These are phyloP conservation scores for Pollenia griseotomentosa DNA, from an alignment of 2,888 invertebrate species.

Conservation along the genomic window DNA sequence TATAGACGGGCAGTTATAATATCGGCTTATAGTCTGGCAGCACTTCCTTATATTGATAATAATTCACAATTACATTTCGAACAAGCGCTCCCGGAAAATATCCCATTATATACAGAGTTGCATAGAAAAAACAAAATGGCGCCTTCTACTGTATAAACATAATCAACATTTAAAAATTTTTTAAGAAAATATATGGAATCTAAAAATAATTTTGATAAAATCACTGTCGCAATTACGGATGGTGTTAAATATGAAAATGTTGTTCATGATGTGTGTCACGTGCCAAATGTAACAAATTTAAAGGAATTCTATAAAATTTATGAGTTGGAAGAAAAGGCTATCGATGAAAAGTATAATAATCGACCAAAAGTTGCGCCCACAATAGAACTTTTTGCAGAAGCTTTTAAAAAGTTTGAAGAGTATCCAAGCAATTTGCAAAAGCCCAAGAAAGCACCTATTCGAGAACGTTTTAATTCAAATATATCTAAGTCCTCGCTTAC, in stretches of 20 bases:
- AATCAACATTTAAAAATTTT: constrained; percentile 14
- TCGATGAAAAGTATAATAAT: constrained; percentile 56
- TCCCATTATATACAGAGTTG: constrained; percentile 45
- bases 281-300: constrained; percentile 77
- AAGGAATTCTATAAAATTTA: constrained; percentile 77
- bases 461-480: constrained; percentile 76
- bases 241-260: constrained; percentile 73
- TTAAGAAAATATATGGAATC: constrained; percentile 48
- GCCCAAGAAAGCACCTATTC: constrained; percentile 73
- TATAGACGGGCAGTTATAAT: too few relatives aligned
- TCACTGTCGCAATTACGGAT: constrained; percentile 63
- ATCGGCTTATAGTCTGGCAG: constrained; percentile 23
- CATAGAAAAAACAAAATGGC: not conserved
- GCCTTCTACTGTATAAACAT: constrained; percentile 11
- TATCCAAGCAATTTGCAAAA: constrained; percentile 80
- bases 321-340: constrained; percentile 75
- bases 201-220: constrained; percentile 73
- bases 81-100: constrained; percentile 23
- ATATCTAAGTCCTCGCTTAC: constrained; percentile 67
- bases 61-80: constrained; percentile 60
- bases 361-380: constrained; percentile 71
- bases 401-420: constrained; percentile 79
- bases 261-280: constrained; percentile 77
- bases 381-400: constrained; percentile 77
- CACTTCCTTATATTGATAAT: not conserved